A percentile compares a stretch with the other conserved stretches of the same genome.
Evolutionary conservation across 2,888 invertebrate genomes (phyloP).

Genomic region (Laothoe populi): DNA sequence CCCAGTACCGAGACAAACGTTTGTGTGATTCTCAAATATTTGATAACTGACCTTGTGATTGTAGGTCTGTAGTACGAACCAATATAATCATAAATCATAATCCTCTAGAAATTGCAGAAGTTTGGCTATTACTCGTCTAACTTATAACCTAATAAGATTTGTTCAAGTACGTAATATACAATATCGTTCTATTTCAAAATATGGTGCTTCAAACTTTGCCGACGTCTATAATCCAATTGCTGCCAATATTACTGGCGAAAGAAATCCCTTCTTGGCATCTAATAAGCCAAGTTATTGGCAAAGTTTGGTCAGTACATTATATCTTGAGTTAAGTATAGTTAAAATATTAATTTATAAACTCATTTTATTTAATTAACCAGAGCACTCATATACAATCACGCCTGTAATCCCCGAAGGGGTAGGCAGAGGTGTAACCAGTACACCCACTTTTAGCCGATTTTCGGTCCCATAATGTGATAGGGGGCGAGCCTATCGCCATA

Average conservation of each 20-base stretch:
- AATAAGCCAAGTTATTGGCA: slow-evolving; percentile 46
- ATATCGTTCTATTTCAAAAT: slow-evolving; percentile 15
- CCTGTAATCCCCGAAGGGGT: too few relatives aligned
- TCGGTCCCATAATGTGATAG: too few relatives aligned
- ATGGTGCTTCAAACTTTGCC: slow-evolving; percentile 32
- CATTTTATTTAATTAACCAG: not conserved
- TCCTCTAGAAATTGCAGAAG: not conserved
- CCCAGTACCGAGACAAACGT: too few relatives aligned
- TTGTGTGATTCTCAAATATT: too few relatives aligned
- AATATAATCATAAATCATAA: not conserved
- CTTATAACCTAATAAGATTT: slow-evolving; percentile 19
- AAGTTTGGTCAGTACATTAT: slow-evolving; percentile 37
- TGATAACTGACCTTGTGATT: too few relatives aligned
- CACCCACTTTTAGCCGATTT: too few relatives aligned
- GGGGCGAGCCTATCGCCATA: too few relatives aligned
- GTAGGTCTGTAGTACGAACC: not conserved
- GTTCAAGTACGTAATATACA: slow-evolving; percentile 19
- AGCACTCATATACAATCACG: too few relatives aligned
- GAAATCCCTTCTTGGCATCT: slow-evolving; percentile 50
- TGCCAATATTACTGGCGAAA: slow-evolving; percentile 50
- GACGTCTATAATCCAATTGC: slow-evolving; percentile 47
- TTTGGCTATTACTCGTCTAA: not conserved
- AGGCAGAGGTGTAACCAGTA: too few relatives aligned
- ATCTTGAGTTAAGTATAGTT: not conserved
- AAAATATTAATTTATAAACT: slow-evolving; percentile 1